phyloP scores from a whole-genome alignment of 2,888 invertebrate species.

The Leucozona laternaria region DNA sequence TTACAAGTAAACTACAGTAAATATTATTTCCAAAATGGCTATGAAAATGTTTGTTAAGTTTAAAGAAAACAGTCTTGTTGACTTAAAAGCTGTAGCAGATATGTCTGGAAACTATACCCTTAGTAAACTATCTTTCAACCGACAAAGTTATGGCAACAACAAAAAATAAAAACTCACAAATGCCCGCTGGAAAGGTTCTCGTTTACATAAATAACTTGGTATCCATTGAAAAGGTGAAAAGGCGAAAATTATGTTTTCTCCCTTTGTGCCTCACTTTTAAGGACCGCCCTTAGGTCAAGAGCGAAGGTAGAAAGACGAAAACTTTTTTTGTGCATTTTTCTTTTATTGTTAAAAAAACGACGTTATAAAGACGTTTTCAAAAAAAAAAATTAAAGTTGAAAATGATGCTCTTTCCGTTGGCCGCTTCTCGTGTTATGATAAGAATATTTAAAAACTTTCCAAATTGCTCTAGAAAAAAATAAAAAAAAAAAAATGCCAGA shows the following conservation, averaged over 20 bases:
- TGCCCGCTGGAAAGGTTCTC: constrained; percentile 7
- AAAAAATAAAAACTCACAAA: background rate
- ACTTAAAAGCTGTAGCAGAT: background rate
- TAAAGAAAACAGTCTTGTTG: background rate
- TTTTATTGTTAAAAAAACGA: constrained; percentile 1
- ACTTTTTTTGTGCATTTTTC: constrained; percentile 20
- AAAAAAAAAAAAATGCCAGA: background rate
- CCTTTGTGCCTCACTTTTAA: background rate
- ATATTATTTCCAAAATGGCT: background rate
- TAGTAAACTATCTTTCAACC: background rate
- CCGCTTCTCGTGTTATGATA: constrained; percentile 23
- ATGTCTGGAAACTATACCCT: constrained; percentile 17
- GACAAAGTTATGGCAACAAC: background rate
- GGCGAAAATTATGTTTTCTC: constrained; percentile 28
- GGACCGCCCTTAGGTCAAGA: background rate
- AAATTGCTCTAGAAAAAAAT: background rate
- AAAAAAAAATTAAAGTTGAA: constrained; percentile 28
- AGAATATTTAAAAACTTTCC: constrained; percentile 57
- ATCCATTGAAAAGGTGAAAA: constrained; percentile 41
- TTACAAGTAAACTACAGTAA: too few relatives aligned
- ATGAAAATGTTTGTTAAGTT: background rate
- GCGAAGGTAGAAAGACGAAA: background rate
- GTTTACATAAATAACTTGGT: constrained; percentile 22
- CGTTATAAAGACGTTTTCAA: constrained; percentile 19
- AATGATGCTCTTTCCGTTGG: constrained; percentile 41